phyloP scores from a whole-genome alignment of 2,888 invertebrate genomes.

The Gisinianus flammeolus region DNA sequence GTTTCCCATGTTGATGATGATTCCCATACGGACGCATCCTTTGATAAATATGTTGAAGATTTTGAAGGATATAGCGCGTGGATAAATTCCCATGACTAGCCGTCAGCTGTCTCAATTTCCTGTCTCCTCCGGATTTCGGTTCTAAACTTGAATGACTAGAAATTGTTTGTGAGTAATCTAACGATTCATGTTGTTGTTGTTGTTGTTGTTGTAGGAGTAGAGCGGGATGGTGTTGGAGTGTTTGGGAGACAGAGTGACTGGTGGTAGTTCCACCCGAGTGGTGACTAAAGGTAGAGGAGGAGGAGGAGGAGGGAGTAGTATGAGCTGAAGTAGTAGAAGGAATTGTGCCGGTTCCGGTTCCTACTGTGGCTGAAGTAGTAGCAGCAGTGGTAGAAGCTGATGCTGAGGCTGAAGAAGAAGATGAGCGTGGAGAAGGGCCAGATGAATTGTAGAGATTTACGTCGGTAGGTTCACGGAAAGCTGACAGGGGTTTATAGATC shows the following conservation, averaged over 20 bases:
- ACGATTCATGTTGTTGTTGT: conserved; percentile 22
- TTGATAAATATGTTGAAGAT: conserved; percentile 58
- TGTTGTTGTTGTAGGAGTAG: conserved; percentile 4
- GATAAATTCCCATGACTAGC: conserved; percentile 43
- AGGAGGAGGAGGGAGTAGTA: conserved; percentile 32
- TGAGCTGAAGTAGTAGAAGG: conserved; percentile 22
- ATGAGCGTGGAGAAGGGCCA: conserved; percentile 42
- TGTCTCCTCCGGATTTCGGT: background rate
- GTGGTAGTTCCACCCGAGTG: background rate
- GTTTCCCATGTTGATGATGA: conserved; percentile 22
- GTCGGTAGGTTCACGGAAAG: conserved; percentile 59
- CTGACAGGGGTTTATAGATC: conserved; percentile 59
- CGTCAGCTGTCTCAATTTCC: conserved; percentile 13
- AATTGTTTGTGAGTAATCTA: conserved; percentile 26
- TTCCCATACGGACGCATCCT: conserved; percentile 47
- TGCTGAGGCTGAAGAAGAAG: conserved; percentile 44
- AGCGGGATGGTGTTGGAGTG: background rate
- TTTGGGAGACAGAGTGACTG: too few species aligned
- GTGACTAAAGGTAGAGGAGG: background rate
- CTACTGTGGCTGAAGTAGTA: too few species aligned
- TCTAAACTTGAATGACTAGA: background rate
- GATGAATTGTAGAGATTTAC: conserved; percentile 58
- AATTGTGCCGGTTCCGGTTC: conserved; percentile 9
- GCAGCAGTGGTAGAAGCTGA: conserved; percentile 43
- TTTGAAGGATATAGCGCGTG: conserved; percentile 56